Evolutionary conservation across 2,888 invertebrate species (phyloP).

Genomic region (Exocentrus adspersus): DNA sequence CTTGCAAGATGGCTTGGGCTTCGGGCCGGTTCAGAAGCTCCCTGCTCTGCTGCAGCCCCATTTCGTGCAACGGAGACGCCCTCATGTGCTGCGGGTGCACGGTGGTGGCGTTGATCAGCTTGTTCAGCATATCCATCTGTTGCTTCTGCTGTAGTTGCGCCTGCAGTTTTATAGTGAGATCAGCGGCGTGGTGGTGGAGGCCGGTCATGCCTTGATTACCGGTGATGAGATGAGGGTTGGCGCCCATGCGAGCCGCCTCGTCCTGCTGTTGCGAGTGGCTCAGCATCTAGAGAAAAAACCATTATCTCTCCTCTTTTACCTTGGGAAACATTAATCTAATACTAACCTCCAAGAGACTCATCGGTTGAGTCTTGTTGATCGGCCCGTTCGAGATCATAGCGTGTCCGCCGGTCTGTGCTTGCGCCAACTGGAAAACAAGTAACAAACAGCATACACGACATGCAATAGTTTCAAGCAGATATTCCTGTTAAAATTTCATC

Average conservation of each 20-base stretch:
- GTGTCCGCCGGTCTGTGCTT: conserved; percentile 76
- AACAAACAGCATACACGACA: conserved; percentile 2
- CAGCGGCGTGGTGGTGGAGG: conserved; percentile 49
- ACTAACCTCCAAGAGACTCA: conserved; percentile 70
- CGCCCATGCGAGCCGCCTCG: conserved; percentile 50
- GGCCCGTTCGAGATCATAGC: conserved; percentile 71
- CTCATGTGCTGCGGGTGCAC: conserved; percentile 52
- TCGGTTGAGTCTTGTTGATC: conserved; percentile 63
- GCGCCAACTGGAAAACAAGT: conserved; percentile 68
- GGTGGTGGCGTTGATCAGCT: conserved; percentile 58
- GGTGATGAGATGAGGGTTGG: conserved; percentile 23
- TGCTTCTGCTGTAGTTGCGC: conserved; percentile 59
- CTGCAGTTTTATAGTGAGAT: conserved; percentile 65
- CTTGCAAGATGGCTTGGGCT: conserved; percentile 81
- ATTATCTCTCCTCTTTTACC: no score
- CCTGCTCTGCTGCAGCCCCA: conserved; percentile 66
- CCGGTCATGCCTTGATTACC: conserved; percentile 36
- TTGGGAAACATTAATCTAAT: no score
- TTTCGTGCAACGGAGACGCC: conserved; percentile 63
- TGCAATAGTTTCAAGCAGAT: background rate
- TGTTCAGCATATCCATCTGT: conserved; percentile 61
- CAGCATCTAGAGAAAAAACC: conserved; percentile 70
- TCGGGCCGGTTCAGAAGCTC: conserved; percentile 79
- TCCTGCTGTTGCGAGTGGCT: conserved; percentile 67
- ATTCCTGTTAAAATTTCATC: no score